Conservation (phyloP, 1,140 invertebrate genomes). For the Hetaerina americana region DNA sequence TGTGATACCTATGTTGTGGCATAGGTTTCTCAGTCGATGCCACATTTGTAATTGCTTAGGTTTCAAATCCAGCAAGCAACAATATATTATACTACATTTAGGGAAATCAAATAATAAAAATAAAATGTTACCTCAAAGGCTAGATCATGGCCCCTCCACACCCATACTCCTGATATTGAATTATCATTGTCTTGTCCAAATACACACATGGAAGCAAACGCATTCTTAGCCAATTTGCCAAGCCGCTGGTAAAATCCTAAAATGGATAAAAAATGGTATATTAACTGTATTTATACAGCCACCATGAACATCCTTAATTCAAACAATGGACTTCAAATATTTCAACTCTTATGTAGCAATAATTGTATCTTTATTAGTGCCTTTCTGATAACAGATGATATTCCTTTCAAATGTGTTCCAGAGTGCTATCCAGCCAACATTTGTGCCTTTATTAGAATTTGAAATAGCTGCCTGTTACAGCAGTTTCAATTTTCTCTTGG, state of each 20-base stretch:
- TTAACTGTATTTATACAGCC: constrained; percentile 3
- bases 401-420: too few relatives aligned
- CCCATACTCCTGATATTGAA: constrained; percentile 90
- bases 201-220: constrained; percentile 85
- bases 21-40: too few relatives aligned
- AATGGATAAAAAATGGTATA: constrained; percentile 16
- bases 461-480: too few relatives aligned
- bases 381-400: too few relatives aligned
- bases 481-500: too few relatives aligned
- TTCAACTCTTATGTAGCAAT: too few relatives aligned
- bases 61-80: too few relatives aligned
- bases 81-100: constrained; percentile 1
- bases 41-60: too few relatives aligned
- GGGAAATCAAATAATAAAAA: neutral
- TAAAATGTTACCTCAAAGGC: constrained; percentile 61
- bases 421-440: too few relatives aligned
- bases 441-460: too few relatives aligned
- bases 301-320: neutral
- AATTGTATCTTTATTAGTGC: too few relatives aligned
- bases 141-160: constrained; percentile 91
- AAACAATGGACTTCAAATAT: neutral
- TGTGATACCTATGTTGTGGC: too few relatives aligned
- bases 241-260: constrained; percentile 91
- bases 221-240: constrained; percentile 93
- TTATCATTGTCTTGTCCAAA: constrained; percentile 90